Percentiles rank a stretch among this genome's conserved stretches.
Conservation (phyloP, 2,797 vertebrate genomes). For the Lagorchestes hirsutus region DNA sequence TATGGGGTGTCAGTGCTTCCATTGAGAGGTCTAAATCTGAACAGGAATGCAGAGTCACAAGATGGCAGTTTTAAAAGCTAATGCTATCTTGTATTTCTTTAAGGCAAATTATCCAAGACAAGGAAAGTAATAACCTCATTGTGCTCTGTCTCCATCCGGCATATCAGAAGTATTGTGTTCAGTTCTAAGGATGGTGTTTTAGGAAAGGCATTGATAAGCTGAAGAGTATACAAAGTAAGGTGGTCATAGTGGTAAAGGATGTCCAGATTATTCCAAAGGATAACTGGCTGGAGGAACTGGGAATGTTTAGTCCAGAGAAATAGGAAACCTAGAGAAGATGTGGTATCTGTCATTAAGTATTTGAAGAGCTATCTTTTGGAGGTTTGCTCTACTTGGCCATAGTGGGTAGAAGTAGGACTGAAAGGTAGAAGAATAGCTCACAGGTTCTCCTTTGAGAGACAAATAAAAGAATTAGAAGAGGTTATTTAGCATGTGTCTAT, state of each 20-base stretch:
- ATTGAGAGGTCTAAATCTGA: background rate
- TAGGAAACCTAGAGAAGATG: background rate
- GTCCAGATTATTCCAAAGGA: background rate
- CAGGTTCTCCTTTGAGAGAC: background rate
- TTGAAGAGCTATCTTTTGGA: background rate
- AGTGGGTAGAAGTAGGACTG: background rate
- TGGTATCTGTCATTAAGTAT: background rate
- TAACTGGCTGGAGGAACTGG: background rate
- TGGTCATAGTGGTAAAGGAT: background rate
- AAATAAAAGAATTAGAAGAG: background rate
- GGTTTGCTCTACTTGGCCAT: background rate
- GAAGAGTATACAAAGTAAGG: background rate
- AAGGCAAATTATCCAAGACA: background rate
- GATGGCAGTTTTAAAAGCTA: background rate
- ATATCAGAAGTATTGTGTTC: background rate
- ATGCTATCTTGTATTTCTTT: background rate
- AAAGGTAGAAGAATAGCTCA: background rate
- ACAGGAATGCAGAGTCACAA: background rate
- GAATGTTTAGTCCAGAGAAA: background rate
- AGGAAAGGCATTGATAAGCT: background rate
- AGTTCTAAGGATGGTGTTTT: background rate
- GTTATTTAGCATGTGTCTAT: background rate
- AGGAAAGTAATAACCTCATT: background rate
- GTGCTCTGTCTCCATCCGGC: background rate
- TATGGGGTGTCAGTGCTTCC: background rate